These are phyloP conservation scores for Euphydryas editha DNA, from an alignment of 2,888 invertebrate species.

Conservation along the genomic window DNA sequence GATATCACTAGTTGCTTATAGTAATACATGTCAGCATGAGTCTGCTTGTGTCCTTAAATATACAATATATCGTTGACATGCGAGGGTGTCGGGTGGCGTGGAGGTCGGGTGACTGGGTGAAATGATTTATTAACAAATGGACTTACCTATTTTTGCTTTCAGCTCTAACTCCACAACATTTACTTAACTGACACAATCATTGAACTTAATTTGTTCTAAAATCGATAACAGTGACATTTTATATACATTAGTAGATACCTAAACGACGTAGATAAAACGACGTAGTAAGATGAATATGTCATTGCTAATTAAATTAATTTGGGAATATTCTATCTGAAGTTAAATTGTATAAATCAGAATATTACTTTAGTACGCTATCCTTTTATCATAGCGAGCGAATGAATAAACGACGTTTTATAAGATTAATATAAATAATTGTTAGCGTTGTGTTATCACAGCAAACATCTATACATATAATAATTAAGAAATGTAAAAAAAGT, in stretches of 20 bases:
- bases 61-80: conserved; percentile 70
- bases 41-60: conserved; percentile 57
- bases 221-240: conserved; percentile 22
- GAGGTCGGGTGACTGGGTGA: conserved; percentile 42
- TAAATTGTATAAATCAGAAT: background rate
- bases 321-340: background rate
- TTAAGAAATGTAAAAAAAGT: conserved; percentile 9
- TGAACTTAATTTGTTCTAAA: conserved; percentile 22
- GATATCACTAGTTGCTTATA: conserved; percentile 43
- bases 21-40: conserved; percentile 42
- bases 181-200: conserved; percentile 29
- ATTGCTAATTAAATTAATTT: background rate
- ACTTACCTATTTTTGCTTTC: conserved; percentile 61
- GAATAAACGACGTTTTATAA: no score
- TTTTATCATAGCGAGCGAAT: no score
- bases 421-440: no score
- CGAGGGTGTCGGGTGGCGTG: conserved; percentile 46
- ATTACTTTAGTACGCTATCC: no score
- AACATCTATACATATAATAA: no score
- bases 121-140: conserved; percentile 74
- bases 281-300: background rate
- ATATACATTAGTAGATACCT: conserved; percentile 1
- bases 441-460: no score
- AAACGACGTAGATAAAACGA: background rate
- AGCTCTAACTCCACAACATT: conserved; percentile 41